Evolutionary conservation across 2,797 vertebrate genomes (phyloP), one percentile per base, ranked within the genome.

Genomic region (Novumbra hubbsi): DNA sequence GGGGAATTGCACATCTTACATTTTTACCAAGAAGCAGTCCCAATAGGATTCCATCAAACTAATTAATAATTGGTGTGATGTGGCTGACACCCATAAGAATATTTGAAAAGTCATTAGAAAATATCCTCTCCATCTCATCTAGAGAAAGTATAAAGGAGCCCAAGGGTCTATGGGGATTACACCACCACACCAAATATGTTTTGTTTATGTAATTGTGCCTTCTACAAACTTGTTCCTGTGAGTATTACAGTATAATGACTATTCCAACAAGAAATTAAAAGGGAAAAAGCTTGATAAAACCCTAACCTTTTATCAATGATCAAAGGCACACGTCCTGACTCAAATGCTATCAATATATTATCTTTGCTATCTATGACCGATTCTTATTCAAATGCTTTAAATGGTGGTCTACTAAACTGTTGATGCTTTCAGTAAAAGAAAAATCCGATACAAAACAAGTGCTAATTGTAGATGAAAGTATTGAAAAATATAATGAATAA

Each of bases 151-250:
- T 80, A 80, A 84, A 86, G 77, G 87, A 84, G 78, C 86, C 81
- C 57, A 27, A 70, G 65, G 84, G 68, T 88, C 87, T 89, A 78
- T 49, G 21, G 78, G 91, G 89, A 90, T 57, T 64, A 48, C 74
- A 80, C 83, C 75, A 77, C 83, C 52, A 65, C 83, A 84, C 85
- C 84, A 83, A 88, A 81, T 88, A 84, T 86, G 86, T 92, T 92
- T 90, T 93, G 87, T 90, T 90, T 84, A 93, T 93, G 88, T 92
- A 93, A 94, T 94, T 94, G 92, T 87, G 49, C 85, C 84, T 89
- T 92, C 90, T 89, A 90, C 87, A 90, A 87, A 86, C 85, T 75
- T 85, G 88, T 88, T 91, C 93, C 92, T 92, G 50, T 76, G 92
- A 88, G 91, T 83, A 92, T 92, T 91, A 89, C 86, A 90, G 86